Evolutionary conservation across 64 coral and sea anemone genomes (phyloP), one percentile per base, ranked within the genome.

Genomic region (Montipora capricornis): DNA sequence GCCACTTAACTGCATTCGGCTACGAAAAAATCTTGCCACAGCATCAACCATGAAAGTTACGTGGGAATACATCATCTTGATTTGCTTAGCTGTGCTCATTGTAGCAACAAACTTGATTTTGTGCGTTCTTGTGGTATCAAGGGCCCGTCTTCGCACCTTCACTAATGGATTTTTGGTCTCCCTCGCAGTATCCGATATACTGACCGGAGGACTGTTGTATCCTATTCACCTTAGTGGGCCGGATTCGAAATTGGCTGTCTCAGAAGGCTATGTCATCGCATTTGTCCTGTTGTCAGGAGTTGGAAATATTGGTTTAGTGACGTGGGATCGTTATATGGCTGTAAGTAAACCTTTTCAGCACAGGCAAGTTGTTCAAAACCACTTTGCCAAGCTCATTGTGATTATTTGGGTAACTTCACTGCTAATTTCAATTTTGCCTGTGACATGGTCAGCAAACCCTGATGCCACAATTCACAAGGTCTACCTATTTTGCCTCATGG

Each of bases 121-220:
- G 17, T 86, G 82, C 19, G 47, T 71, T 5, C 45, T 70, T 49
- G 82, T 86, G 49, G 17, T 86, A 9, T 12, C 15, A 5, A 86
- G 66, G 16, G 62, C 6, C 16, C 82, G 61, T 4, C 82, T 86
- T 20, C 82, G 82, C 60, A 86, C 82, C 71, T 86, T 20, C 29
- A 86, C 82, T 0, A 86, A 86, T 70, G 82, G 82, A 49, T 86
- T 86, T 49, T 64, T 86, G n/a, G 82, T 86, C 8, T 86, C 82
- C 6, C 16, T 86, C 6, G 82, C 82, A 46, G 82, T 86, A 3
- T 86, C 82, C 12, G 82, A 86, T n/a, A 51, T 86, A 24, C 47
- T 86, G 2, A 86, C 82, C 19, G 82, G 82, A 9, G 82, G 82
- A 5, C 15, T 86, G 11, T 45, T 86, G 0, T 73, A 70, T 86